A percentile compares a stretch with the other conserved stretches of the same genome.
phyloP scores from a whole-genome alignment of 2,113 vertebrate genomes.

The Atlantisia rogersi region DNA sequence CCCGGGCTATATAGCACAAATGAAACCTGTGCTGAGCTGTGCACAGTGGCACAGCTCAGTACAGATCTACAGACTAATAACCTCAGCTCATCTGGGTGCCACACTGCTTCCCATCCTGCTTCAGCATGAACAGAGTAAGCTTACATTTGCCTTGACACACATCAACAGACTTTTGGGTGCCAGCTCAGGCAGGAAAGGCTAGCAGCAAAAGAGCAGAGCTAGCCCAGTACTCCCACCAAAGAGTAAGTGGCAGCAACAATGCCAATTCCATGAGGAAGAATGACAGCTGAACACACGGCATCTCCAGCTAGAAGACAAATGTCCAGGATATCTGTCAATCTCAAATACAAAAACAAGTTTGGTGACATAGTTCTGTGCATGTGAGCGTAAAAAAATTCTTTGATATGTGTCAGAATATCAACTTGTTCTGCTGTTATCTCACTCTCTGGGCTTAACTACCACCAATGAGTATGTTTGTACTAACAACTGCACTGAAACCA shows the following conservation, averaged over 20 bases:
- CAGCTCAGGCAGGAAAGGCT: background rate
- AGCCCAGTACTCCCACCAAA: background rate
- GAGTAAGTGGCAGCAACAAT: background rate
- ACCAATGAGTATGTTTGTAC: background rate
- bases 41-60: background rate
- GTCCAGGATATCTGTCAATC: background rate
- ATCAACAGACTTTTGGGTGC: rapidly evolving
- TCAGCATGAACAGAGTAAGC: rapidly evolving
- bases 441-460: background rate
- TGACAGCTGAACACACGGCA: background rate
- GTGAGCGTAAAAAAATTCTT: background rate
- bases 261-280: background rate
- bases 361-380: background rate
- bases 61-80: background rate
- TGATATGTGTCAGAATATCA: background rate
- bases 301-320: rapidly evolving
- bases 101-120: background rate
- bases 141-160: rapidly evolving
- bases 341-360: background rate
- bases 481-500: background rate
- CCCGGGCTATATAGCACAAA: background rate
- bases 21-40: background rate
- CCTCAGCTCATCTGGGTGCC: background rate
- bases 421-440: background rate
- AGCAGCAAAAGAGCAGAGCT: background rate